phyloP scores from a whole-genome alignment of 2,797 vertebrate species.

The Chloroceryle inda region DNA sequence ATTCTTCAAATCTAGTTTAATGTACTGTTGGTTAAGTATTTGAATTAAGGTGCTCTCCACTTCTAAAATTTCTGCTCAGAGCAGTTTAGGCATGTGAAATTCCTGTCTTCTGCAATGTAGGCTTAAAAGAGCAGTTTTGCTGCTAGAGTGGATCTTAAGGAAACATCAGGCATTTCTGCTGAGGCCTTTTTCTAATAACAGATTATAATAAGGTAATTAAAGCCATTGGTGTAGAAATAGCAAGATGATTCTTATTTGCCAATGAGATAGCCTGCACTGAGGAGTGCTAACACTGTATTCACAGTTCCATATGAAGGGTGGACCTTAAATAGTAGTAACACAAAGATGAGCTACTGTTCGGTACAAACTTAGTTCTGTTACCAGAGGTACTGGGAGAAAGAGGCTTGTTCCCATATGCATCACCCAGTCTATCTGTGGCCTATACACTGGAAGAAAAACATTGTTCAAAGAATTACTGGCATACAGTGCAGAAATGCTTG shows the following conservation, averaged over 20 bases:
- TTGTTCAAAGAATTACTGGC: neutral
- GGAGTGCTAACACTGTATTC: neutral
- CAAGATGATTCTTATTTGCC: neutral
- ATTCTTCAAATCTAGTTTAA: neutral
- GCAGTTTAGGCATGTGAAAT: neutral
- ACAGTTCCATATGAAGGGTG: neutral
- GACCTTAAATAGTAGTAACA: neutral
- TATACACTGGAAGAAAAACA: neutral
- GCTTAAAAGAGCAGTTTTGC: neutral
- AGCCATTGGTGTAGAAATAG: neutral
- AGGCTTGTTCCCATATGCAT: neutral
- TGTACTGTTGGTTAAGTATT: neutral
- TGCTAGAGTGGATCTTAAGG: neutral
- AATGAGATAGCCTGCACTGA: neutral
- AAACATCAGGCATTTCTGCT: neutral
- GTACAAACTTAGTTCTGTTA: neutral
- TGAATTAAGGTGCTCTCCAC: neutral
- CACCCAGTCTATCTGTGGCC: neutral
- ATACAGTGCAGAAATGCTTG: rapidly evolving
- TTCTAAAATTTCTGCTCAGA: neutral
- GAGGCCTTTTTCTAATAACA: neutral
- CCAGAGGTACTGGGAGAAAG: neutral
- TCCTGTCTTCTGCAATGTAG: neutral
- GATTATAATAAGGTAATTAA: neutral
- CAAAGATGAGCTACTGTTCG: neutral